Percentiles rank a stretch among this genome's conserved stretches.
Conservation (phyloP, 2,113 vertebrate species). For the Octodon degus region DNA sequence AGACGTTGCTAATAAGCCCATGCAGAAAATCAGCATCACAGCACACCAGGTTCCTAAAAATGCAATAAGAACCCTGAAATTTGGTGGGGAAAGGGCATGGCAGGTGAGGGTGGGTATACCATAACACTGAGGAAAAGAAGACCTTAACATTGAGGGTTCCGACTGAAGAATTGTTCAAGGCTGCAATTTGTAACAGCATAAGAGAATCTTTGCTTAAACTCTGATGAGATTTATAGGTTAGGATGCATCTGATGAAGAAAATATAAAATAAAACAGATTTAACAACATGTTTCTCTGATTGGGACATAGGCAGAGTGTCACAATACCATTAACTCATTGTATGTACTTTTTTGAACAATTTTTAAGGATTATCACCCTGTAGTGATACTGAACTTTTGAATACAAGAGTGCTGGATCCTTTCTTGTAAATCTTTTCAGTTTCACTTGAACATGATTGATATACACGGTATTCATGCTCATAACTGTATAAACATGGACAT, state of each 20-base stretch:
- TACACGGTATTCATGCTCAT: neutral
- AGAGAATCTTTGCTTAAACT: neutral
- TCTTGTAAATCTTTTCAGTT: neutral
- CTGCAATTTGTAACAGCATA: neutral
- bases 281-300: neutral
- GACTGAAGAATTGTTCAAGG: neutral
- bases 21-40: neutral
- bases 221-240: neutral
- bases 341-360: neutral
- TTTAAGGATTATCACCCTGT: neutral
- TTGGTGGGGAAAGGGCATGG: neutral
- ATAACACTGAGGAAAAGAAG: too few relatives aligned
- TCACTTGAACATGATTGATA: neutral
- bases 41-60: constrained; percentile 54
- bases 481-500: neutral
- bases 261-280: neutral
- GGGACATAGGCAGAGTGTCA: neutral
- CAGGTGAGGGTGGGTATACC: neutral
- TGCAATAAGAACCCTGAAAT: neutral
- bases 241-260: neutral
- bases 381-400: neutral
- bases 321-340: neutral
- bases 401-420: neutral
- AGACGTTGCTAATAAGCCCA: constrained; percentile 55
- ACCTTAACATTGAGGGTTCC: neutral